A percentile compares a stretch with the other conserved stretches of the same genome.
Conservation (phyloP, 1,140 invertebrate genomes). For the Gyrodactylus bullatarudis region DNA sequence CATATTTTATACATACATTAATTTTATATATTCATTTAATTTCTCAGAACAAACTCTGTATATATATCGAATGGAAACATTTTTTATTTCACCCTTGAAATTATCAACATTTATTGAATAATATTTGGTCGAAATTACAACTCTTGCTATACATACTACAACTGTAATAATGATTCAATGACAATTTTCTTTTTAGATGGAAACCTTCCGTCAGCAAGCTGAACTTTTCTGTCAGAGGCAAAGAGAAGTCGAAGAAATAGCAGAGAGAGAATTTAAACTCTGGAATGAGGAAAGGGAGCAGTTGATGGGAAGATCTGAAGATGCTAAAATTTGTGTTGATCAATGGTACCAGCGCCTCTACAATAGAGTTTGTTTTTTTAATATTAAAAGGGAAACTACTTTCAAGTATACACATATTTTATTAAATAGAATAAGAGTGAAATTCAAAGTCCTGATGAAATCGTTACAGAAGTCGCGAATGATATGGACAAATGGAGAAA, state of each 20-base stretch:
- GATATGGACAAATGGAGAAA: not conserved
- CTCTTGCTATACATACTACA: too few species aligned
- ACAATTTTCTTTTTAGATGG: too few species aligned
- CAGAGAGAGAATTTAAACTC: not conserved
- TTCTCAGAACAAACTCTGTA: too few species aligned
- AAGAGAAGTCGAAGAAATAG: not conserved
- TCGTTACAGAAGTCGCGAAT: not conserved
- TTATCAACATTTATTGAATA: too few species aligned
- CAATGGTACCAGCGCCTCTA: not conserved
- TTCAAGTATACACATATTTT: not conserved
- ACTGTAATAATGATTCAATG: too few species aligned
- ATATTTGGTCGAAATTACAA: too few species aligned
- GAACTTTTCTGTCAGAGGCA: not conserved
- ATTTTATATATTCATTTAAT: too few species aligned
- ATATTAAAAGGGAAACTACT: not conserved
- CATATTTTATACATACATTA: too few species aligned
- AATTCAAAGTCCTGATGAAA: not conserved
- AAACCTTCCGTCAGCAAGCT: not conserved
- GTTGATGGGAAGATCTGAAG: not conserved
- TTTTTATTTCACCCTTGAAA: too few species aligned
- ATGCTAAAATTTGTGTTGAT: not conserved
- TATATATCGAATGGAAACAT: too few species aligned
- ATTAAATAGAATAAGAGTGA: not conserved
- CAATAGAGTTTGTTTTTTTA: not conserved
- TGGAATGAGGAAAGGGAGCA: not conserved